Evolutionary conservation across 2,113 vertebrate species (phyloP), one percentile per base, ranked within the genome.

Genomic region (Phrynosoma platyrhinos): DNA sequence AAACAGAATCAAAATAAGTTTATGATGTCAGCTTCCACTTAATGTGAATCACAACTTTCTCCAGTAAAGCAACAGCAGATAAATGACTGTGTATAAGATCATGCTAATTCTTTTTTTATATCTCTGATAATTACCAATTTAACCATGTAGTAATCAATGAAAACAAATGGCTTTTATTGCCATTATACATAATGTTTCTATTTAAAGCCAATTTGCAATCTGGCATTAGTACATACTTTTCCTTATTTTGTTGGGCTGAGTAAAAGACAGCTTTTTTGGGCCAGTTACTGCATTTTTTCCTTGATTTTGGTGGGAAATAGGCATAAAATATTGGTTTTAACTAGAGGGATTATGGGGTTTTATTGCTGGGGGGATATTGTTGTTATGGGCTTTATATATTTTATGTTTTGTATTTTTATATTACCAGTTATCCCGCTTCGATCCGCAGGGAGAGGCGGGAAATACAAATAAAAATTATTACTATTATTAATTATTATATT

Each of bases 121-220:
- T 94, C 89, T 0, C 8, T 58, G 14, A 89, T 87, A 69, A 78
- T 88, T 81, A 81, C 18, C 84, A 77, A 55, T 90, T 77, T 89
- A 88, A 91, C 76, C 52, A 90, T 89, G 87, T 36, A 27, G 0
- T 86, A 82, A 90, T 12, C 18, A 92, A 91, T 87, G 87, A 93
- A 93, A 40, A 52, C 27, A 83, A 80, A 91, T 62, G 47, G 9
- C 14, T 69, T 32, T 90, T 52, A 83, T 89, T 79, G 82, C 78
- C 62, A 88, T 75, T 9, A 75, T 40, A 75, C 76, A 88, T 53
- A 62, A 62, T n/a, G 13, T 88, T 93, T 77, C 90, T 68, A 58
- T 76, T 91, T 92, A 91, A 94, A 94, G 64, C 69, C 90, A 89
- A 92, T 95, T 92, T 52, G 79, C 25, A 82, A 9, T 20, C 20